Conservation (phyloP, 2,888 invertebrate genomes). For the Himalopsyche japonica region DNA sequence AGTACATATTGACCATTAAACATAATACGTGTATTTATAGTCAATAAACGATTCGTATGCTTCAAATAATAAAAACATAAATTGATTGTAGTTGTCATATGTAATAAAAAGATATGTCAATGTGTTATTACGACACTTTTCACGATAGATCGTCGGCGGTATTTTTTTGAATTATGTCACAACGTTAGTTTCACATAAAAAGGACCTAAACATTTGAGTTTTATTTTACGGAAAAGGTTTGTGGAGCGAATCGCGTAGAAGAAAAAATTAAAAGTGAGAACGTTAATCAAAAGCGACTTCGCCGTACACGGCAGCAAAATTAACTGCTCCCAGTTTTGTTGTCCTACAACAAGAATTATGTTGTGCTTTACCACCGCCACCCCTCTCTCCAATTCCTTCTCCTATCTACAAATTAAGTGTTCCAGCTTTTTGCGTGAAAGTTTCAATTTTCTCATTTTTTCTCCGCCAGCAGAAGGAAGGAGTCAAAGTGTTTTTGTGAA, state of each 20-base stretch:
- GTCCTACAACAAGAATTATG: slow-evolving; percentile 33
- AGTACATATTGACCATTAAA: too few relatives aligned
- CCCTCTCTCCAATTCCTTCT: background rate
- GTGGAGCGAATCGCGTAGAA: background rate
- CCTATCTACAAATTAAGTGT: slow-evolving; percentile 22
- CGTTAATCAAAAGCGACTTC: slow-evolving; percentile 38
- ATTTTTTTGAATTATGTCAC: background rate
- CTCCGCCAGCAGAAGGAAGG: background rate
- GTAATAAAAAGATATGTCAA: too few relatives aligned
- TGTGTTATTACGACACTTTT: too few relatives aligned
- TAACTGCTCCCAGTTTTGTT: slow-evolving; percentile 35
- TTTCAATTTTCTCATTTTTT: background rate
- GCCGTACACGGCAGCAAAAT: slow-evolving; percentile 28
- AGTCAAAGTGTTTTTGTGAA: background rate
- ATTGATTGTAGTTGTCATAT: too few relatives aligned
- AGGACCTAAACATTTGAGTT: background rate
- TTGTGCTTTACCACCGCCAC: background rate
- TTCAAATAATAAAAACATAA: too few relatives aligned
- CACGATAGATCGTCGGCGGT: too few relatives aligned
- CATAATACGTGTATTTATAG: too few relatives aligned
- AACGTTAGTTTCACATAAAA: background rate
- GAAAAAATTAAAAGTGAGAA: slow-evolving; percentile 35
- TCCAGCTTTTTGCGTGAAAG: slow-evolving; percentile 12
- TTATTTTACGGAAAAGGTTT: slow-evolving; percentile 3
- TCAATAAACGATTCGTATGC: too few relatives aligned